Percentiles rank a stretch among this genome's conserved stretches.
Conservation (phyloP, 2,113 vertebrate species). For the Calidris pygmaea region DNA sequence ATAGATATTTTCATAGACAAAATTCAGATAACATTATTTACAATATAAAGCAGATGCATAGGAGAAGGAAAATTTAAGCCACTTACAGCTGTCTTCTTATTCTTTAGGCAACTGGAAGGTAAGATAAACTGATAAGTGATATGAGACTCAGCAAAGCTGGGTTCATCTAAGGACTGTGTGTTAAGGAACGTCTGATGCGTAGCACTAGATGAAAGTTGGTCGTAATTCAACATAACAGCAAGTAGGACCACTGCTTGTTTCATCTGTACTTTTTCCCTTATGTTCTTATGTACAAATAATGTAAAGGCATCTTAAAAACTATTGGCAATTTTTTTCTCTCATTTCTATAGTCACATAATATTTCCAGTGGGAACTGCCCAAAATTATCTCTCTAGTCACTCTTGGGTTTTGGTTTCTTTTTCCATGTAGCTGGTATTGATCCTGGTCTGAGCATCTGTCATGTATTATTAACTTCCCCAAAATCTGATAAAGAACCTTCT, state of each 20-base stretch:
- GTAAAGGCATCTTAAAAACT: background rate
- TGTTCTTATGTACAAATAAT: background rate
- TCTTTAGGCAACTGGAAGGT: background rate
- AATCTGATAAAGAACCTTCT: background rate
- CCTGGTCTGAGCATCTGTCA: background rate
- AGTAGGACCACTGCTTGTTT: background rate
- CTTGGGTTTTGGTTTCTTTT: background rate
- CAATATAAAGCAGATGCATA: background rate
- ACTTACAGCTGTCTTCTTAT: background rate
- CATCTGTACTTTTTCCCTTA: background rate
- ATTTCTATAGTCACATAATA: background rate
- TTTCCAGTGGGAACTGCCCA: background rate
- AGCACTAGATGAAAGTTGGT: background rate
- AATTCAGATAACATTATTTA: background rate
- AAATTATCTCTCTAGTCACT: background rate
- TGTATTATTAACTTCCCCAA: background rate
- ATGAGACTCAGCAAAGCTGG: background rate
- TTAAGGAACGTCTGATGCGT: background rate
- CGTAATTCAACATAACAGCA: background rate
- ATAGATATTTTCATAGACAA: background rate
- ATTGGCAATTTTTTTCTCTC: background rate
- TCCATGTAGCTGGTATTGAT: background rate
- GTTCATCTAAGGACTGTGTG: background rate
- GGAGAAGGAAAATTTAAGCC: background rate
- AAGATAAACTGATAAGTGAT: background rate